Evolutionary conservation across 2,113 vertebrate genomes (phyloP).

Genomic region (Cyprinodon tularosa): DNA sequence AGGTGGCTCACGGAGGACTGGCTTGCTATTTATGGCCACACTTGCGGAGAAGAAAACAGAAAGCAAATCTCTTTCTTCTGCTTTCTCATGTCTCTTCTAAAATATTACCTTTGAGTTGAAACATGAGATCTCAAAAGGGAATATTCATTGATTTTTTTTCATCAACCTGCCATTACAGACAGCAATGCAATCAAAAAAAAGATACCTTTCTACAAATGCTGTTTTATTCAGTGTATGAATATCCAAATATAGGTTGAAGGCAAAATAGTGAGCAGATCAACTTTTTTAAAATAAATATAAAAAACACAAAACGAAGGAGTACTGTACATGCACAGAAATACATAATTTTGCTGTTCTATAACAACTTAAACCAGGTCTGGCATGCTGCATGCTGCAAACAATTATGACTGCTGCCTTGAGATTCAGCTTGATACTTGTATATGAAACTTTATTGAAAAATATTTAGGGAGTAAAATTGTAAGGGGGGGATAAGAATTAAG

Average conservation of each 20-base stretch:
- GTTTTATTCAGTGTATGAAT: not conserved
- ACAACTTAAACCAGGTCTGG: too few species aligned
- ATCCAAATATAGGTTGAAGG: not conserved
- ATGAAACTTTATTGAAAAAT: too few species aligned
- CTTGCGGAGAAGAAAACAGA: constrained; percentile 4
- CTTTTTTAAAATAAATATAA: not conserved
- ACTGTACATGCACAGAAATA: too few species aligned
- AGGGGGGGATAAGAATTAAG: too few species aligned
- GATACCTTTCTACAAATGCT: not conserved
- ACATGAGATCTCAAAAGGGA: constrained; percentile 1
- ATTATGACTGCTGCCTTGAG: too few species aligned
- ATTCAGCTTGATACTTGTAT: too few species aligned
- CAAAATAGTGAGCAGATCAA: not conserved
- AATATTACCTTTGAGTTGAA: constrained; percentile 10
- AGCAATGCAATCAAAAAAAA: not conserved
- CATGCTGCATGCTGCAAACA: too few species aligned
- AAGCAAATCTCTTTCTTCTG: constrained; percentile 18
- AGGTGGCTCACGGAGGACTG: constrained; percentile 17
- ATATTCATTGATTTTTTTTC: constrained; percentile 18
- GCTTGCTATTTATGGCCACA: constrained; percentile 30
- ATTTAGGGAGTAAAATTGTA: too few species aligned
- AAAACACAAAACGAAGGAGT: not conserved
- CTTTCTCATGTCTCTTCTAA: not conserved
- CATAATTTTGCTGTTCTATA: too few species aligned
- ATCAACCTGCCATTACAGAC: not conserved